phyloP scores from a whole-genome alignment of 2,888 invertebrate species.

The Zele albiditarsus region DNA sequence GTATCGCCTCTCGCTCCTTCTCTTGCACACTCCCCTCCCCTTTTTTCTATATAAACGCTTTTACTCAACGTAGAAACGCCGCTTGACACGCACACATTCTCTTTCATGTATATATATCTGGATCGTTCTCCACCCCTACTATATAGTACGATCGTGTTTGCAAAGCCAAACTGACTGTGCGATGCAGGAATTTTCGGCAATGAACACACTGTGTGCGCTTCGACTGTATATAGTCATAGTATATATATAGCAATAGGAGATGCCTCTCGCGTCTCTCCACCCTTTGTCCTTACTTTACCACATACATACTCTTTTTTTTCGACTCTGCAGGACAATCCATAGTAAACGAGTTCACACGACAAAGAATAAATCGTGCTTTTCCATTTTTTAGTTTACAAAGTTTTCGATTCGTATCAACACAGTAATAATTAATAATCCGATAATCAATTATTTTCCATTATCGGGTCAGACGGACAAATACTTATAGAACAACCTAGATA shows the following conservation, averaged over 20 bases:
- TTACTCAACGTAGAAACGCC: not conserved
- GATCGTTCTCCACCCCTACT: not conserved
- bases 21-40: not conserved
- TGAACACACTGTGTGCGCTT: conserved; percentile 3
- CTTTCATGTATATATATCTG: not conserved
- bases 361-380: not conserved
- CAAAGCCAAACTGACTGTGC: conserved; percentile 1
- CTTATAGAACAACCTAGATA: too few relatives aligned
- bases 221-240: not conserved
- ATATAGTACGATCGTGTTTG: not conserved
- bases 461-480: too few relatives aligned
- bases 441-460: too few relatives aligned
- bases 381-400: not conserved
- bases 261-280: not conserved
- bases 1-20: conserved; percentile 35
- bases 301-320: not conserved
- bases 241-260: not conserved
- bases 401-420: too few relatives aligned
- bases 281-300: not conserved
- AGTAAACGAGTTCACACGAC: not conserved
- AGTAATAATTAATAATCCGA: too few relatives aligned
- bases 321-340: conserved; percentile 16
- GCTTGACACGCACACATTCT: not conserved
- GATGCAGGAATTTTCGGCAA: conserved; percentile 10
- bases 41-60: not conserved